These are phyloP conservation scores for Leucosticte australis DNA, from an alignment of 2,113 vertebrate species.

Conservation along the genomic window DNA sequence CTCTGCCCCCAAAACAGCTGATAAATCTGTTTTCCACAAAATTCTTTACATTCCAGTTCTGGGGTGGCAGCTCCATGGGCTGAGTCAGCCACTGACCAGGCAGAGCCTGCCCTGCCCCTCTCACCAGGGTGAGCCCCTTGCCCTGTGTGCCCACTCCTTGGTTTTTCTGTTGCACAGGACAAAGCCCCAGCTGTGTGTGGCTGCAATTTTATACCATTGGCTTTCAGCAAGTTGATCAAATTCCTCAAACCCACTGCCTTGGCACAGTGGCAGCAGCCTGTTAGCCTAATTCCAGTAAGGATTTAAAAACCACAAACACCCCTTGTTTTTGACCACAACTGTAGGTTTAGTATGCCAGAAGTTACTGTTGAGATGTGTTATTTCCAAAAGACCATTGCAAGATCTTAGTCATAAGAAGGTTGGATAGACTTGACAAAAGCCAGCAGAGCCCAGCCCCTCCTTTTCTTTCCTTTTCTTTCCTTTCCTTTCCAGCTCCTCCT, in stretches of 20 bases:
- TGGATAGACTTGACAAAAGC: neutral
- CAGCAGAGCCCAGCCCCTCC: neutral
- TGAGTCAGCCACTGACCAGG: neutral
- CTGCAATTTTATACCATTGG: neutral
- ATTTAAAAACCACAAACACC: neutral
- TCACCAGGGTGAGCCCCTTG: accelerated
- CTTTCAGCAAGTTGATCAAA: neutral
- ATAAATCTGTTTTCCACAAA: neutral
- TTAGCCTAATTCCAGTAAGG: neutral
- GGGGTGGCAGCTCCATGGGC: neutral
- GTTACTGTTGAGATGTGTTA: conserved; percentile 51
- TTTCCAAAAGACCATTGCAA: conserved; percentile 24
- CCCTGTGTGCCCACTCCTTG: neutral
- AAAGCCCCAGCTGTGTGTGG: neutral
- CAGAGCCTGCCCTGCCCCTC: neutral
- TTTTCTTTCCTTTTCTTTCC: neutral
- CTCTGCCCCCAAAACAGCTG: neutral
- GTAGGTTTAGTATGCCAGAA: conserved; percentile 4
- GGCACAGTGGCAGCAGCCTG: neutral
- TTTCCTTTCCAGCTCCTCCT: neutral
- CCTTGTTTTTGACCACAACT: neutral
- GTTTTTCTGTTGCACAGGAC: neutral
- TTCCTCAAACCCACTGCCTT: neutral
- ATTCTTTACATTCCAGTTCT: neutral
- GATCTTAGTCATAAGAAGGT: neutral